Conservation (phyloP, 2,797 vertebrate species). For the Antrozous pallidus region DNA sequence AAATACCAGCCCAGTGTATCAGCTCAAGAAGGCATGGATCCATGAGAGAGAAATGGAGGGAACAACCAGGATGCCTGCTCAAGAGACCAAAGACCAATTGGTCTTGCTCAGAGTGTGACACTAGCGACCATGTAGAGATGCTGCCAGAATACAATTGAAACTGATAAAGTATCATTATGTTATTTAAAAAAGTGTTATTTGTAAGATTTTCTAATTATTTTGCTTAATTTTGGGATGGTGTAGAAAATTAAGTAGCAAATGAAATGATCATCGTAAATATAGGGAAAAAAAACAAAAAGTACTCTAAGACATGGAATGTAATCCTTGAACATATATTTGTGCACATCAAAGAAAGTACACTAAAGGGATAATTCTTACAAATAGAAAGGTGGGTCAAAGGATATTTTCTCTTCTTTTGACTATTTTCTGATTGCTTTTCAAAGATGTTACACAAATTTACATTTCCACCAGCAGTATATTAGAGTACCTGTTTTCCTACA, state of each 20-base stretch:
- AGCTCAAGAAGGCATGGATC: background rate
- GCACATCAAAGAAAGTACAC: background rate
- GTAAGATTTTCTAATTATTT: background rate
- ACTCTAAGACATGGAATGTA: constrained; percentile 5
- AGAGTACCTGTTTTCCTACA: background rate
- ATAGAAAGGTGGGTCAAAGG: background rate
- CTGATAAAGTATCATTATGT: background rate
- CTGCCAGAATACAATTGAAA: background rate
- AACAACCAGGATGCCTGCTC: background rate
- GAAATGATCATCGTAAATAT: background rate
- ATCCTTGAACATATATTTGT: background rate
- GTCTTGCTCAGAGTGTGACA: background rate
- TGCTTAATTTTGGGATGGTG: background rate
- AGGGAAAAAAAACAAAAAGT: background rate
- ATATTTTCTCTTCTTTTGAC: background rate
- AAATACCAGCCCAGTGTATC: background rate
- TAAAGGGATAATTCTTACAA: background rate
- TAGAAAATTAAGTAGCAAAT: background rate
- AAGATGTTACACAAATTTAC: constrained; percentile 21
- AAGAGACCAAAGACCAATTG: background rate
- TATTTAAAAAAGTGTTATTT: background rate
- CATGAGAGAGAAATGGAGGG: background rate
- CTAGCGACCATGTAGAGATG: background rate
- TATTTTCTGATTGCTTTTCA: constrained; percentile 24
- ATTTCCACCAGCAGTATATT: background rate